These are phyloP conservation scores for Sylvicola cinctus DNA, from an alignment of 2,888 invertebrate genomes.

Conservation along the genomic window DNA sequence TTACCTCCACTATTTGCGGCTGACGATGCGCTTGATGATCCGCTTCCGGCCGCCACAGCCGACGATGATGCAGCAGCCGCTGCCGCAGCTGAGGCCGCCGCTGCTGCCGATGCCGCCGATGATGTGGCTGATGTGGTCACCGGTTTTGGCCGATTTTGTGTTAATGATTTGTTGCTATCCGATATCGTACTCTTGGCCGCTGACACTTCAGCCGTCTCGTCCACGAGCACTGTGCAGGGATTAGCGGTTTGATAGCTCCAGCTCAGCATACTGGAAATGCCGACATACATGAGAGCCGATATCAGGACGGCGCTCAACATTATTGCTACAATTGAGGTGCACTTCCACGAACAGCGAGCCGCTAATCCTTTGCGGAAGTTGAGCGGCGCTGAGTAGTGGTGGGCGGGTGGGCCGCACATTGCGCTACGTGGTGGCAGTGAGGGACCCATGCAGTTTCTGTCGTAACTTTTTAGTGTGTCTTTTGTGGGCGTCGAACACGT, in stretches of 20 bases:
- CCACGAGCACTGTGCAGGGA: conserved; percentile 67
- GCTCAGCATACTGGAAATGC: conserved; percentile 65
- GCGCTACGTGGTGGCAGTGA: conserved; percentile 47
- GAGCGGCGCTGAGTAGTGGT: conserved; percentile 62
- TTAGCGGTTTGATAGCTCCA: conserved; percentile 70
- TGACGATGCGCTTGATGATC: too few relatives aligned
- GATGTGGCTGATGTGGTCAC: conserved; percentile 22
- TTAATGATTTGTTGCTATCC: conserved; percentile 49
- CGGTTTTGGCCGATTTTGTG: conserved; percentile 40
- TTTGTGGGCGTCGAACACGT: conserved; percentile 76
- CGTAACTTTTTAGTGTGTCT: conserved; percentile 36
- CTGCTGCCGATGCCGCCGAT: conserved; percentile 16
- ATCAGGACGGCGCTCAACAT: conserved; percentile 36
- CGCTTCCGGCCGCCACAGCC: too few relatives aligned
- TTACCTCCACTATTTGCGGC: too few relatives aligned
- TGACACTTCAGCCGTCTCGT: conserved; percentile 46
- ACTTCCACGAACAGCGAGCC: conserved; percentile 79
- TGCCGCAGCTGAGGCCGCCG: conserved; percentile 18
- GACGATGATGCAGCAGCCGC: too few relatives aligned
- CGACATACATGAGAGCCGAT: conserved; percentile 11
- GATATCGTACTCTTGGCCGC: conserved; percentile 50
- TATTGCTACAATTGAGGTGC: conserved; percentile 74
- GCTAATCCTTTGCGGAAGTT: conserved; percentile 74
- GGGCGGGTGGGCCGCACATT: conserved; percentile 34
- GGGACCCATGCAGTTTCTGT: conserved; percentile 46